These are phyloP conservation scores for Chrysodeixis includens DNA, from an alignment of 2,888 invertebrate genomes.

Conservation along the genomic window DNA sequence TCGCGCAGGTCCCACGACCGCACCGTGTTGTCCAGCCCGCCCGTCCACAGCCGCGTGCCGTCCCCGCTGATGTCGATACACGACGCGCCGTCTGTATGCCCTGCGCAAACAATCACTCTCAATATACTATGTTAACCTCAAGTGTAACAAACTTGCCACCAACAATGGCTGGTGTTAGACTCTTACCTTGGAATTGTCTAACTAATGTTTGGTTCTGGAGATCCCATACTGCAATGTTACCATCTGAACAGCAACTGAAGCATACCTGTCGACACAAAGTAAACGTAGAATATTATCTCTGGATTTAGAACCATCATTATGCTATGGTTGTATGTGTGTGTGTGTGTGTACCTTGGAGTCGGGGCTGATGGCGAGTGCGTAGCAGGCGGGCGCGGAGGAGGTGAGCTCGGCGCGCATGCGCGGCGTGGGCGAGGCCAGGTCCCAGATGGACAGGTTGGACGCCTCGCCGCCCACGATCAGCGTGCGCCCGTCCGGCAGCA, in stretches of 20 bases:
- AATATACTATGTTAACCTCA: no score
- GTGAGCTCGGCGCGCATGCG: slow-evolving; percentile 97
- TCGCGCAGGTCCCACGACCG: slow-evolving; percentile 98
- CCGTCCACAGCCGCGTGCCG: slow-evolving; percentile 96
- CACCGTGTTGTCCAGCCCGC: slow-evolving; percentile 98
- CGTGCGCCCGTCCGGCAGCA: slow-evolving; percentile 97
- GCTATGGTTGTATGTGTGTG: background rate
- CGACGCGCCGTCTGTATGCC: slow-evolving; percentile 99
- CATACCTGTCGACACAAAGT: slow-evolving; percentile 91
- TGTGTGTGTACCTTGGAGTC: slow-evolving; percentile 93
- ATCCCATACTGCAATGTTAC: slow-evolving; percentile 99
- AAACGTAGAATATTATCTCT: no score
- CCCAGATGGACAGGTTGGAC: slow-evolving; percentile 98
- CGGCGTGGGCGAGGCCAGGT: slow-evolving; percentile 95
- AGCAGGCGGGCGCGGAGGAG: slow-evolving; percentile 98
- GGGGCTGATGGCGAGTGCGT: slow-evolving; percentile 98
- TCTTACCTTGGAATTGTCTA: slow-evolving; percentile 94
- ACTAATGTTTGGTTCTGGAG: slow-evolving; percentile 97
- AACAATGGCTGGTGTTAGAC: no score
- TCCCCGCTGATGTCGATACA: slow-evolving; percentile 99
- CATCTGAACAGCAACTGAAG: slow-evolving; percentile 99
- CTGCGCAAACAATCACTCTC: slow-evolving; percentile 67
- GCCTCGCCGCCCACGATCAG: slow-evolving; percentile 99
- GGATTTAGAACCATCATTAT: no score
- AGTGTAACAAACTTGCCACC: no score